A percentile compares a stretch with the other conserved stretches of the same genome.
Conservation (phyloP, 1,140 invertebrate genomes). For the Nasonia longicornis region DNA sequence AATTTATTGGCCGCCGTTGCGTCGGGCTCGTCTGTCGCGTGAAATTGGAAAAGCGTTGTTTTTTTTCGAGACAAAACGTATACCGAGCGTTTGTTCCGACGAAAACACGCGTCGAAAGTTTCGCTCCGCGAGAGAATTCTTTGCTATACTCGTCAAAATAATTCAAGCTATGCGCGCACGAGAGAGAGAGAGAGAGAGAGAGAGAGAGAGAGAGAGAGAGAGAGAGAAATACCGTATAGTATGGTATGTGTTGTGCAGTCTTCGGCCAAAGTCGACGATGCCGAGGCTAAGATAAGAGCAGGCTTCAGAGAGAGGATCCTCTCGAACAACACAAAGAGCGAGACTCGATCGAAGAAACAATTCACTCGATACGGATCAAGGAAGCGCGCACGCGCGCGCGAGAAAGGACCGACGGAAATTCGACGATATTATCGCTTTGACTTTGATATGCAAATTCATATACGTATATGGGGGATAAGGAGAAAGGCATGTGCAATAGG, state of each 20-base stretch:
- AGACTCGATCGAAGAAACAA: conserved; percentile 44
- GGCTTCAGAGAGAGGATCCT: conserved; percentile 5
- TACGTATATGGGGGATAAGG: neutral
- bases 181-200: too few relatives aligned
- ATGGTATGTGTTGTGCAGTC: too few relatives aligned
- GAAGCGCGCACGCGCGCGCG: conserved; percentile 31
- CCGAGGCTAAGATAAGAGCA: conserved; percentile 29
- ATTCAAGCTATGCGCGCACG: too few relatives aligned
- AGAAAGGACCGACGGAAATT: conserved; percentile 18
- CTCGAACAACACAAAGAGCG: conserved; percentile 17
- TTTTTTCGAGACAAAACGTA: conserved; percentile 7
- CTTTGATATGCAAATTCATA: conserved; percentile 4
- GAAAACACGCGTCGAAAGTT: neutral
- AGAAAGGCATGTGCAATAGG: too few relatives aligned
- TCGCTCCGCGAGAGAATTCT: too few relatives aligned
- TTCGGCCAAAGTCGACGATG: conserved; percentile 36
- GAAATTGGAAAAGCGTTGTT: conserved; percentile 34
- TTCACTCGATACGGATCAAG: conserved; percentile 48
- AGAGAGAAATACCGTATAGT: neutral
- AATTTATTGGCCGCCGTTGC: conserved; percentile 27
- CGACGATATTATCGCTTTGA: conserved; percentile 28
- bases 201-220: neutral
- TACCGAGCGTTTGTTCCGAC: neutral
- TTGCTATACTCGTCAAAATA: too few relatives aligned
- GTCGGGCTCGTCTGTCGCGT: neutral